Evolutionary conservation across 2,797 vertebrate species (phyloP), one percentile per base, ranked within the genome.

Genomic region (Etheostoma nigrum): DNA sequence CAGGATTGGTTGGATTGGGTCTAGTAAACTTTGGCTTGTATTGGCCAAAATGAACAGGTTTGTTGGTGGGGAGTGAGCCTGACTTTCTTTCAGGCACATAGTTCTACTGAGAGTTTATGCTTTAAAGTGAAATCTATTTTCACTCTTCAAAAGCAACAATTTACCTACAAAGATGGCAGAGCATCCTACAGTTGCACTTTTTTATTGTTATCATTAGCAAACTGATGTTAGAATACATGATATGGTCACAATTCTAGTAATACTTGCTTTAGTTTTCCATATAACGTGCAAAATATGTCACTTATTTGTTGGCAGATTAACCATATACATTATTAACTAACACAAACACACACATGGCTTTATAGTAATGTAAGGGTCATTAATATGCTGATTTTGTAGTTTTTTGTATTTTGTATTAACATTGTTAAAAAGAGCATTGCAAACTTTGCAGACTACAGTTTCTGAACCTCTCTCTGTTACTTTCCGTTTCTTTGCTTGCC

Each of bases 91-190:
- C 52, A 40, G 16, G 15, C 45, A 49, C 8, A 65, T 51, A 58
- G 27, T 65, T 40, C 18, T 42, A 51, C 5, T 8, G 53, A 60
- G 55, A 61, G 36, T 19, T 48, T 64, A 6, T 27, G 7, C 7
- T n/a, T 30, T 27, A 40, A 65, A 49, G 19, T 27, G 23, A 44
- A 27, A 40, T 69, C 23, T 75, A n/a, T 42, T 65, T 36, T 52
- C 40, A 52, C 47, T 45, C 18, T 67, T 36, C 11, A 27, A 47
- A 36, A 48, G n/a, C 21, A 68, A n/a, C 9, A n/a, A 36, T 49
- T 62, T 54, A 45, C 6, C 10, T 51, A 49, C 33, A 70, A 14
- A 27, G 7, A 53, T n/a, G 44, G 36, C n/a, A 49, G 5, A 19
- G 16, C 42, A 36, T 49, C 30, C 16, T 10, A 58, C 15, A 16